These are phyloP conservation scores for Eretmochelys imbricata DNA, from an alignment of 2,113 vertebrate genomes.

Conservation along the genomic window DNA sequence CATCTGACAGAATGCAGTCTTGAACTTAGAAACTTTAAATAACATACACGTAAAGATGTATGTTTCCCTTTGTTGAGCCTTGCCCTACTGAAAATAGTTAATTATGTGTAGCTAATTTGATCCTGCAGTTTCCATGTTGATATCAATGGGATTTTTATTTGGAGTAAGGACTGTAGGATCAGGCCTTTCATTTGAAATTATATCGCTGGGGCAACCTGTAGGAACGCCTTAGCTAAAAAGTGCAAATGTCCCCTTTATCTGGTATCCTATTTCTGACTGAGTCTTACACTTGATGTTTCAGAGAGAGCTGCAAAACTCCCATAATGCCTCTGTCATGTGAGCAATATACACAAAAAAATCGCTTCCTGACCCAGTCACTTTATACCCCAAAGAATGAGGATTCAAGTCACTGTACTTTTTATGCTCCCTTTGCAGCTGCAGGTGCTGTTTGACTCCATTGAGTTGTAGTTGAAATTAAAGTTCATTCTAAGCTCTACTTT, in stretches of 20 bases:
- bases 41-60: background rate
- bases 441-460: constrained; percentile 36
- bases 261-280: constrained; percentile 41
- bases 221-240: background rate
- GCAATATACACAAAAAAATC: constrained; percentile 61
- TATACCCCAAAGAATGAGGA: constrained; percentile 60
- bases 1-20: background rate
- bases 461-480: constrained; percentile 64
- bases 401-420: constrained; percentile 37
- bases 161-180: background rate
- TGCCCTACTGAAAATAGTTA: background rate
- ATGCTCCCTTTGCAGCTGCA: constrained; percentile 48
- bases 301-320: constrained; percentile 38
- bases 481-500: constrained; percentile 56
- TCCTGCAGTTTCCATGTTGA: background rate
- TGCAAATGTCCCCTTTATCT: background rate
- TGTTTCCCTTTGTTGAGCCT: background rate
- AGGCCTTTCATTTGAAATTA: constrained; percentile 45
- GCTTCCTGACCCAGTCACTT: constrained; percentile 71
- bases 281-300: constrained; percentile 52
- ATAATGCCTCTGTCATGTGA: constrained; percentile 37
- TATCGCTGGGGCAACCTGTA: background rate
- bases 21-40: background rate
- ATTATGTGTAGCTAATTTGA: background rate
- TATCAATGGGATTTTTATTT: constrained; percentile 1